Conservation (phyloP, 2,888 invertebrate genomes). For the Amblyteles armatorius region DNA sequence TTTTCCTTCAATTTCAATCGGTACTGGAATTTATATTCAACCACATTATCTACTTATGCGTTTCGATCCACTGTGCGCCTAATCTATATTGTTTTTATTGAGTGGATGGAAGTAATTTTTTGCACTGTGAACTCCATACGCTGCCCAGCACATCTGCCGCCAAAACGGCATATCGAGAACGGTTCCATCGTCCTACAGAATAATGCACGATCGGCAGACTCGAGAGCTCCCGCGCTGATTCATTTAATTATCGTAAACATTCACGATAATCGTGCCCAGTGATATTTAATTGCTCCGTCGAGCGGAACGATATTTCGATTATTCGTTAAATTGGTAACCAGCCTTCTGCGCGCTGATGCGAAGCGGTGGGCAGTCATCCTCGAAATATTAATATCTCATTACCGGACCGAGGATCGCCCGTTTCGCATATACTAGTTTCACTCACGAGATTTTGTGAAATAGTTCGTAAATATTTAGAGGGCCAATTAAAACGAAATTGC, state of each 20-base stretch:
- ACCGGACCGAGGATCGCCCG: not conserved
- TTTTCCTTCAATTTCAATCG: not conserved
- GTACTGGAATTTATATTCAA: not conserved
- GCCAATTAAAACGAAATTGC: not conserved
- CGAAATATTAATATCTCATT: slow-evolving; percentile 17
- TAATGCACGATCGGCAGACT: slow-evolving; percentile 1
- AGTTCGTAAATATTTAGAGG: not conserved
- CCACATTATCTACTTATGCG: not conserved
- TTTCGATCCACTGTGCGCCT: not conserved
- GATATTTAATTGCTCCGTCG: slow-evolving; percentile 70
- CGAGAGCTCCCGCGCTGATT: slow-evolving; percentile 70
- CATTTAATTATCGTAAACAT: slow-evolving; percentile 66
- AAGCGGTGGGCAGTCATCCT: not conserved
- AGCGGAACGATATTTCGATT: slow-evolving; percentile 69
- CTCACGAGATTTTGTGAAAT: not conserved
- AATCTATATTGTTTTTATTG: not conserved
- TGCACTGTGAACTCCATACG: not conserved
- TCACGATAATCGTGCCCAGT: slow-evolving; percentile 72
- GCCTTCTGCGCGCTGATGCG: not conserved
- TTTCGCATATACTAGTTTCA: not conserved
- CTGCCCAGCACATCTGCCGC: not conserved
- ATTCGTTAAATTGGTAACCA: slow-evolving; percentile 71
- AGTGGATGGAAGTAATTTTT: not conserved
- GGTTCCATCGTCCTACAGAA: not conserved
- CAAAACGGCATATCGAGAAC: not conserved